Evolutionary conservation across 1,140 invertebrate genomes (phyloP).

Genomic region (Drosophila trapezifrons): DNA sequence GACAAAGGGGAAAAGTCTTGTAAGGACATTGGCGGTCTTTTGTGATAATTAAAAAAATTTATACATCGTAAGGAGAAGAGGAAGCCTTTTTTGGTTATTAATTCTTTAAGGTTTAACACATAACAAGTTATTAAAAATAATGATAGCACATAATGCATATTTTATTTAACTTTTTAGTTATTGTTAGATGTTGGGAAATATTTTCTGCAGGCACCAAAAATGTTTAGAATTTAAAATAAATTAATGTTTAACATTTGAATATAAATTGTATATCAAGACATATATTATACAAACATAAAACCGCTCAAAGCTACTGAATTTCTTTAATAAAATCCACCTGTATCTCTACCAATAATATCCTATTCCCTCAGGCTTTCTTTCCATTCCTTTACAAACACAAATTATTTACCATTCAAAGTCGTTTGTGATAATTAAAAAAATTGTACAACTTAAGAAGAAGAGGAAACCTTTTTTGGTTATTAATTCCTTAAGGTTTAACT

Average conservation of each 20-base stretch:
- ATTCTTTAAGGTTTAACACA: too few relatives aligned
- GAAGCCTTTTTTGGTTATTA: too few relatives aligned
- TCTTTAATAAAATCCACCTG: too few relatives aligned
- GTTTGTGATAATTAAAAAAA: neutral
- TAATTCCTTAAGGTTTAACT: too few relatives aligned
- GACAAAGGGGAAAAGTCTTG: neutral
- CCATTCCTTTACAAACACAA: neutral
- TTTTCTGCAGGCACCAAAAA: too few relatives aligned
- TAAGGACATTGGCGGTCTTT: neutral
- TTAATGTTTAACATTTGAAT: neutral
- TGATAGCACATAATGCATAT: too few relatives aligned
- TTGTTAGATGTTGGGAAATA: too few relatives aligned
- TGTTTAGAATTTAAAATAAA: neutral
- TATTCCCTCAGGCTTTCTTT: neutral
- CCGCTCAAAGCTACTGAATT: neutral
- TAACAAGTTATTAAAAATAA: neutral
- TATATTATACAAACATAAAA: too few relatives aligned
- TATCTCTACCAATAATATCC: neutral
- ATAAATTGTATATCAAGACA: neutral
- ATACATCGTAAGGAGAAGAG: neutral
- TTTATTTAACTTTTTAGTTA: neutral
- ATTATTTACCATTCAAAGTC: constrained; percentile 9
- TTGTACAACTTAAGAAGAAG: neutral
- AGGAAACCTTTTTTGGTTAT: neutral
- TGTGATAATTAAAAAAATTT: neutral